These are phyloP conservation scores for Rhamphomyia laevipes DNA, from an alignment of 2,888 invertebrate genomes.

Conservation along the genomic window DNA sequence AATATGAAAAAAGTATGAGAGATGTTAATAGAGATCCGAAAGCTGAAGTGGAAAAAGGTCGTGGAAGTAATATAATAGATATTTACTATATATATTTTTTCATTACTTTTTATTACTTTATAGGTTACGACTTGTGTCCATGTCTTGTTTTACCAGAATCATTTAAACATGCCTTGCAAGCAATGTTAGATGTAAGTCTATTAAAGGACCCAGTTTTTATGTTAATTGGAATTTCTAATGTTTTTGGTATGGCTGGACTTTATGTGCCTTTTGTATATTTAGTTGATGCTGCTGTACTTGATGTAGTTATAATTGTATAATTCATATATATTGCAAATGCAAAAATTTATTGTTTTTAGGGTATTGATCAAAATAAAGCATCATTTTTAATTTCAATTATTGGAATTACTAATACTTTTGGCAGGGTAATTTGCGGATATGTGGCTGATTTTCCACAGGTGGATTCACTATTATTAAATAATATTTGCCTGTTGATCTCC, in stretches of 20 bases:
- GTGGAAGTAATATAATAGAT: conserved; percentile 46
- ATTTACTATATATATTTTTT: conserved; percentile 7
- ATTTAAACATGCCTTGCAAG: conserved; percentile 68
- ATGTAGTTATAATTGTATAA: conserved; percentile 42
- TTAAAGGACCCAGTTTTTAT: conserved; percentile 83
- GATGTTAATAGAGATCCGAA: conserved; percentile 44
- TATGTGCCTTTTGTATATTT: conserved; percentile 95
- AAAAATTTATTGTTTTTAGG: conserved; percentile 37
- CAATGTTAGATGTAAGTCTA: conserved; percentile 85
- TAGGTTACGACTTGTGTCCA: conserved; percentile 69
- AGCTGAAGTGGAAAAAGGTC: conserved; percentile 33
- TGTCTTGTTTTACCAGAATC: conserved; percentile 67
- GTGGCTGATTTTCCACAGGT: conserved; percentile 87
- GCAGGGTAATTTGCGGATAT: conserved; percentile 80
- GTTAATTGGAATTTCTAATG: conserved; percentile 83
- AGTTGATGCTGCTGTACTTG: conserved; percentile 63
- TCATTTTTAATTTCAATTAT: conserved; percentile 41
- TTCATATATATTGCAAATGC: too few relatives aligned
- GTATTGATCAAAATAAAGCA: conserved; percentile 57
- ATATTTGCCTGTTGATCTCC: conserved; percentile 79
- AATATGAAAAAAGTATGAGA: conserved; percentile 50
- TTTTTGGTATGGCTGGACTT: conserved; percentile 95
- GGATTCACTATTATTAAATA: conserved; percentile 85
- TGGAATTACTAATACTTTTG: conserved; percentile 89
- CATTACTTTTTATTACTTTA: conserved; percentile 19